Evolutionary conservation across 2,888 invertebrate species (phyloP), one percentile per base, ranked within the genome.

Genomic region (Drosophila putrida): DNA sequence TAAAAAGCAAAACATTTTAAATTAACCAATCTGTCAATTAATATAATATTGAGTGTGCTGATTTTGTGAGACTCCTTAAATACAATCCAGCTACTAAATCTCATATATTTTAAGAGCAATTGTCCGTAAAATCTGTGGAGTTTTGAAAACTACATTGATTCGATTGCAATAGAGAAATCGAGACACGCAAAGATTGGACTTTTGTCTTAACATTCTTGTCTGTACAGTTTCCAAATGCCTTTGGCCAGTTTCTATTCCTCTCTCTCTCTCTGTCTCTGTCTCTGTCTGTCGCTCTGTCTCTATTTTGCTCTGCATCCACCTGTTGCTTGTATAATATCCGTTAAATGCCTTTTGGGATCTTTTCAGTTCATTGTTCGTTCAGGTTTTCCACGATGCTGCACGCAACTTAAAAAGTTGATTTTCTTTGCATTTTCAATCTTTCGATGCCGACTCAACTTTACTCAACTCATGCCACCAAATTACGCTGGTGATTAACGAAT

Each of bases 311-410:
- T 36, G 50, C 44, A 44, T 64, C 4, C 62, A 72, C 72, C 74
- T 74, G 72, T 44, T 47, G 67, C 54, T 60, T 38, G 50, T 43
- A 59, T 71, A 71, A 70, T 70, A 71, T 70, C 71, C 71, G 70
- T 64, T 64, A 70, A 71, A 64, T 54, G 73, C 31, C 41, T 63
- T 55, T 28, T 41, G 35, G 13, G 20, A 67, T 64, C 57, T 44
- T 64, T 53, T 44, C 36, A 44, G 46, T 62, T 28, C 71, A 71
- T 71, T 72, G 71, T 61, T 54, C 54, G 54, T 43, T 54, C 41
- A 25, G 33, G 41, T 54, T 66, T 55, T 53, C 51, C 43, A 61
- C 70, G 39, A 57, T 41, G 49, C 33, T 44, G 59, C 63, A 63
- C 55, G 62, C 49, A 58, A 44, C 66, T 38, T 46, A 8, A 9